phyloP scores from a whole-genome alignment of 2,888 invertebrate species.

The Timema cristinae region DNA sequence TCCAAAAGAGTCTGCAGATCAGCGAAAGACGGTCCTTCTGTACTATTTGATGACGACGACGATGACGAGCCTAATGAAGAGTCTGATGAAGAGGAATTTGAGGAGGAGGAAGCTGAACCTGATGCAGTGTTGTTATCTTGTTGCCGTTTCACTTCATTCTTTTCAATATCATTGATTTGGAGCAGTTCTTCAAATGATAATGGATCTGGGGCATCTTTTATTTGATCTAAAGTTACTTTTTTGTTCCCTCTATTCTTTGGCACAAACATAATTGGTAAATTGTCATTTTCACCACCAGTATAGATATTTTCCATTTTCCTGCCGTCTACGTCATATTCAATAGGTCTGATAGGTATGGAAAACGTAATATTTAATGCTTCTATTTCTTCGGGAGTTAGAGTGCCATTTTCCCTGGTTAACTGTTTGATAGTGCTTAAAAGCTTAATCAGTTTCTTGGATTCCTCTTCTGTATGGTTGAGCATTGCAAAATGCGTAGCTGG shows the following conservation, averaged over 20 bases:
- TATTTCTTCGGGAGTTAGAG: slow-evolving; percentile 45
- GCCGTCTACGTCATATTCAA: background rate
- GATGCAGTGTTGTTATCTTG: slow-evolving; percentile 37
- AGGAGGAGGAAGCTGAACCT: slow-evolving; percentile 22
- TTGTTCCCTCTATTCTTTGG: slow-evolving; percentile 35
- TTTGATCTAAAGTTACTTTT: slow-evolving; percentile 38
- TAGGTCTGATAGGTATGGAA: slow-evolving; percentile 20
- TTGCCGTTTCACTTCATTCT: slow-evolving; percentile 52
- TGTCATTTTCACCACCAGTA: background rate
- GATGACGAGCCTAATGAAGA: background rate
- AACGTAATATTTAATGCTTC: slow-evolving; percentile 38
- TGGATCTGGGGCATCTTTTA: slow-evolving; percentile 45
- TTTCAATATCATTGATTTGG: slow-evolving; percentile 41
- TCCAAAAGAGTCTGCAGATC: slow-evolving; percentile 77
- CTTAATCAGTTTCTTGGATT: slow-evolving; percentile 42
- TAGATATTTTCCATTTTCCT: background rate
- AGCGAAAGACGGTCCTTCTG: slow-evolving; percentile 50
- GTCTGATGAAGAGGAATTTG: slow-evolving; percentile 17
- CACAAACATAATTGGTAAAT: background rate
- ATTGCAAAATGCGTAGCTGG: slow-evolving; percentile 39
- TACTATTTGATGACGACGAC: background rate
- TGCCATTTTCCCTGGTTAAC: slow-evolving; percentile 45
- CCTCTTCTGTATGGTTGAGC: slow-evolving; percentile 45
- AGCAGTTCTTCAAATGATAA: slow-evolving; percentile 43
- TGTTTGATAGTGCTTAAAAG: slow-evolving; percentile 46